Percentiles rank a stretch among this genome's conserved stretches.
These are phyloP conservation scores for Serranus cabrilla DNA, from an alignment of 2,797 vertebrate species.

Conservation along the genomic window DNA sequence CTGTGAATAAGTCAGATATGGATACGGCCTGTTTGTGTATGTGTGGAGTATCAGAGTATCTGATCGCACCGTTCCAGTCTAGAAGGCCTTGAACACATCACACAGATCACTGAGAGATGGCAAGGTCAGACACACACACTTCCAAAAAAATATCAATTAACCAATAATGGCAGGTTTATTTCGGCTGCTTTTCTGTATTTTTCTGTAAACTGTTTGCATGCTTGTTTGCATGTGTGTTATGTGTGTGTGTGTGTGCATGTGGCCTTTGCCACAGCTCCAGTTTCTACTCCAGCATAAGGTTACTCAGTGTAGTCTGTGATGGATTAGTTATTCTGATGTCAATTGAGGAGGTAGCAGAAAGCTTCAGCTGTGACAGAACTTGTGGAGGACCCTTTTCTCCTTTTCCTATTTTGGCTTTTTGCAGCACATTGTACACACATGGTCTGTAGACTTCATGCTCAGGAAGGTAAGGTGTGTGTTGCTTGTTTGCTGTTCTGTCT, in stretches of 20 bases:
- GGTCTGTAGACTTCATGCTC: constrained; percentile 22
- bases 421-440: not conserved
- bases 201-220: not conserved
- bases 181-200: constrained; percentile 20
- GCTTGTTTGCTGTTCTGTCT: constrained; percentile 19
- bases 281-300: constrained; percentile 84
- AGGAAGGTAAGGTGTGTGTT: constrained; percentile 63
- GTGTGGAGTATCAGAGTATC: constrained; percentile 53
- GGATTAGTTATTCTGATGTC: constrained; percentile 75
- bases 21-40: constrained; percentile 31
- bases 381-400: constrained; percentile 9
- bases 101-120: constrained; percentile 33
- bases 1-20: constrained; percentile 54
- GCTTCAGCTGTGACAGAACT: constrained; percentile 32
- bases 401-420: constrained; percentile 13
- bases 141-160: not conserved
- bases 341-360: constrained; percentile 60
- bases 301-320: constrained; percentile 78
- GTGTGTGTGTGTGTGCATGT: constrained; percentile 46
- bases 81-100: constrained; percentile 64
- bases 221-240: constrained; percentile 36
- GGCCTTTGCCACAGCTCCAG: constrained; percentile 78
- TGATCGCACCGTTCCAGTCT: constrained; percentile 73
- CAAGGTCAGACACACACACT: not conserved
- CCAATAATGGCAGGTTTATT: not conserved